Base-by-base conservation (phyloP, 2,888 invertebrate genomes). In the Nomada ferruginata region DNA sequence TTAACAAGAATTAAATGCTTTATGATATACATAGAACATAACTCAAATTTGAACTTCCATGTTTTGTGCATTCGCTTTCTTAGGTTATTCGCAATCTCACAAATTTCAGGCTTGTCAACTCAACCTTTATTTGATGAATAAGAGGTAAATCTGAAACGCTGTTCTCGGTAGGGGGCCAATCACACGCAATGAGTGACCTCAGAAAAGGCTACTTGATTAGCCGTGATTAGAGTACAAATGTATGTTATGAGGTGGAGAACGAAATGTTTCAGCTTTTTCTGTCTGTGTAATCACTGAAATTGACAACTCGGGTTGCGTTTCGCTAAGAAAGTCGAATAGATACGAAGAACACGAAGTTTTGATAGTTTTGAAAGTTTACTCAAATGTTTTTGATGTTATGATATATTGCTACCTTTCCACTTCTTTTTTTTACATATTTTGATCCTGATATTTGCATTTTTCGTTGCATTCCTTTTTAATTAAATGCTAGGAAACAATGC, bases 161-260 rank as follows among this genome's bases (percentile, higher is more conserved):
- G 23, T 59, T 52, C 74, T 9, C 68, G 29, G 42, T 18, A 50
- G 74, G 74, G 23, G 69, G 60, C 42, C 69, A 74, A 74, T 74
- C 23, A 20, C n/a, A 26, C 29, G 47, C 47, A 47, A 74, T n/a
- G 50, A 60, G 11, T n/a, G 57, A 59, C 50, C 59, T 59, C 59
- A 59, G 59, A 36, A 47, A 36, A 13, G 68, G 23, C 47, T 59
- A 59, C 18, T 68, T 74, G 68, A 74, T 74, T 66, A 74, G 36
- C 59, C 10, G 13, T 68, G 50, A 68, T 74, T 74, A 59, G 36
- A 57, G 29, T 36, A 66, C 4, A 57, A 74, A 42, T 36, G 15
- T 42, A 55, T 26, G 13, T 20, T 50, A 18, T 52, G 0, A n/a
- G 26, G 15, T 57, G 23, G 18, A 15, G 15, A n/a, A 42, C n/a